Conservation (phyloP, 2,113 vertebrate genomes). For the Bubo scandiacus region DNA sequence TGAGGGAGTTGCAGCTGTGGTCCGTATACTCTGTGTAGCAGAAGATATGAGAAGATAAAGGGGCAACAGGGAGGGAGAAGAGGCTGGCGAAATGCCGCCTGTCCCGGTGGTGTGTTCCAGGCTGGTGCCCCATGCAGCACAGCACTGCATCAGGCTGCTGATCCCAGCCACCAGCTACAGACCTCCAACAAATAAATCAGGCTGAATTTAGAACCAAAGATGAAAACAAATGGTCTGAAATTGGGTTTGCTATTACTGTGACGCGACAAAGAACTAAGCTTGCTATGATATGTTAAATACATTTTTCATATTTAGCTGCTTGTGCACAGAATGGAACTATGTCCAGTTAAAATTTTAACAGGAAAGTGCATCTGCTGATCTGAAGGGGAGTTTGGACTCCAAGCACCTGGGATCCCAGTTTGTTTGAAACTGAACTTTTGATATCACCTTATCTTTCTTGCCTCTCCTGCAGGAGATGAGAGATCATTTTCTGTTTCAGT, state of each 20-base stretch:
- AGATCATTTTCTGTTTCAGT: background rate
- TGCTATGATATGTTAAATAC: background rate
- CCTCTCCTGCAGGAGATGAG: background rate
- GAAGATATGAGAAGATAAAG: fast-evolving
- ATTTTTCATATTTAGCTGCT: background rate
- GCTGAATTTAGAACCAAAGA: background rate
- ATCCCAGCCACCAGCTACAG: fast-evolving
- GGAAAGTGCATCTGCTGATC: background rate
- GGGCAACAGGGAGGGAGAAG: background rate
- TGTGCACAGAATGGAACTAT: background rate
- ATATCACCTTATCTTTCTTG: background rate
- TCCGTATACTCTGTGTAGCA: background rate
- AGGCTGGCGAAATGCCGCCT: background rate
- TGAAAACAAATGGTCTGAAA: background rate
- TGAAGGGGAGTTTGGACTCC: background rate
- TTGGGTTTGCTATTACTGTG: background rate
- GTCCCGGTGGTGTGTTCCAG: background rate
- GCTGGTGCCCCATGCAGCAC: fast-evolving
- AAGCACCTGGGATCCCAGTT: background rate
- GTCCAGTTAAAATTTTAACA: background rate
- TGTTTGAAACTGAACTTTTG: background rate
- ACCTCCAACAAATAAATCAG: fast-evolving
- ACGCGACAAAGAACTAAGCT: background rate
- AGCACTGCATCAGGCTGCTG: fast-evolving
- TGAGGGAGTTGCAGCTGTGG: background rate